Base-by-base conservation (phyloP, 1,140 invertebrate genomes). In the Helicoverpa zea region DNA sequence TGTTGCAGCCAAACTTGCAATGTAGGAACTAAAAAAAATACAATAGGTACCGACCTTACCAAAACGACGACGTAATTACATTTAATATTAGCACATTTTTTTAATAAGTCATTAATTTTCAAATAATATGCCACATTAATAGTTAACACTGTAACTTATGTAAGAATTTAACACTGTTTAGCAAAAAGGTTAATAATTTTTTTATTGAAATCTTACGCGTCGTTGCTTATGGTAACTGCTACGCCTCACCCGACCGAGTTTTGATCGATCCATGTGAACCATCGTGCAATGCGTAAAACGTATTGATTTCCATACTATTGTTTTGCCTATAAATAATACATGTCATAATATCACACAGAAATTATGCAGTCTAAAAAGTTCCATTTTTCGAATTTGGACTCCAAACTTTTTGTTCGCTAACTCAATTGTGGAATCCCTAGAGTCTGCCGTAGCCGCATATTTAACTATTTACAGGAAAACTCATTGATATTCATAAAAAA, bases 241-340 rank as follows among this genome's bases (percentile, higher is more conserved):
- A 72, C 47, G 52, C 23, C 49, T 51, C 35, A 5, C 11, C 49
- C 68, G 68, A 72, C 18, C 68, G 68, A n/a, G 49, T 54, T 72
- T 72, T 72, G 49, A 23, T 72, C 68, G 68, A 72, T 0, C 68
- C 68, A 72, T 72, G 52, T 51, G 68, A 72, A 5, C 68, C 68
- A 72, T 72, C 68, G 18, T 54, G 68, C 49, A 72, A 52, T 29
- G 68, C 49, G 23, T 54, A 72, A 13, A 54, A 54, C n/a, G 49
- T 52, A 54, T 72, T 29, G 49, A 29, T 51, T 72, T 72, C 68
- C 14, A 54, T 51, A 51, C 13, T 52, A 72, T 51, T 29, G 68
- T 72, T 72, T 52, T 72, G 68, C 68, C 68, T 72, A 72, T 29
- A 72, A 72, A 72, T 72, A 72, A 72, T 54, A 54, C 23, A 11